Evolutionary conservation across 2,797 vertebrate genomes (phyloP).

Genomic region (Pantherophis alleghaniensis): DNA sequence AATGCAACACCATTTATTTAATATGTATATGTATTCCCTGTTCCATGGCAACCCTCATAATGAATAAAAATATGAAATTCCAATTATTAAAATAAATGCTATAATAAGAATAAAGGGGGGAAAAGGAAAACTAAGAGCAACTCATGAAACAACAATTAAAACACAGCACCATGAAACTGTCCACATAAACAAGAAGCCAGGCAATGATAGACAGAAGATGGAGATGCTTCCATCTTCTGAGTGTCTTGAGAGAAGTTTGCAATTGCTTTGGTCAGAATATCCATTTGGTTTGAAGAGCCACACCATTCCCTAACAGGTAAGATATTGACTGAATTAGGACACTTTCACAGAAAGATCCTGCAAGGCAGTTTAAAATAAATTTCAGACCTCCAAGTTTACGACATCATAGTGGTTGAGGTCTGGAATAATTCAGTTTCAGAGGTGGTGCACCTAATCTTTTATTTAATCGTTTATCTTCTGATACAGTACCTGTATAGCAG

Average conservation of each 20-base stretch:
- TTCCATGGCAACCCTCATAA: background rate
- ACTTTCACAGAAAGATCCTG: background rate
- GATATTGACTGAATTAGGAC: background rate
- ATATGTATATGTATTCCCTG: background rate
- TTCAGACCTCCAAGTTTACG: background rate
- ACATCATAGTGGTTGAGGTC: background rate
- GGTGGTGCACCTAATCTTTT: background rate
- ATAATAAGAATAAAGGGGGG: background rate
- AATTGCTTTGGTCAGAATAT: background rate
- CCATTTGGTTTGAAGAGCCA: background rate
- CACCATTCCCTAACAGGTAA: background rate
- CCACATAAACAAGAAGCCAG: background rate
- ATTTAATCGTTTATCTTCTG: background rate
- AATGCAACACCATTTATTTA: background rate
- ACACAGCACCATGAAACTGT: background rate
- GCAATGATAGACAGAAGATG: background rate
- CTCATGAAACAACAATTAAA: background rate
- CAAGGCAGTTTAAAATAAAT: background rate
- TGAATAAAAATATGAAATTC: background rate
- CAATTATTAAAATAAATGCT: background rate
- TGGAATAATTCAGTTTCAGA: background rate
- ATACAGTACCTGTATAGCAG: background rate
- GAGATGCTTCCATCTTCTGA: background rate
- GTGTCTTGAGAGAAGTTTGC: background rate
- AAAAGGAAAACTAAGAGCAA: background rate